Base-by-base conservation (phyloP, 2,888 invertebrate species). In the Creontiades dilutus region DNA sequence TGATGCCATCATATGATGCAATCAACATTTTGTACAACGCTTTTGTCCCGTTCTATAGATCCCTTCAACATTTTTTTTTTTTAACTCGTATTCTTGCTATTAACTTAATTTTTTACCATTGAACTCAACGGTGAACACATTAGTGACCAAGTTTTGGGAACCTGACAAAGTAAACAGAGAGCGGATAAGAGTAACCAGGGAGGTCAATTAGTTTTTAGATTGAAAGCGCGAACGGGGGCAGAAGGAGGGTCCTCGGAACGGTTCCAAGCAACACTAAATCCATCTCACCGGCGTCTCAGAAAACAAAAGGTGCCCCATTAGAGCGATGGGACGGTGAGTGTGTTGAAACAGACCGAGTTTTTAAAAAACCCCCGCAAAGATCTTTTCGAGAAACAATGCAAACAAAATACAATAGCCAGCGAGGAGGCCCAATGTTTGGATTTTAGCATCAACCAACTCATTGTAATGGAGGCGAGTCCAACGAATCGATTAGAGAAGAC, bases 221-320 rank as follows among this genome's bases (percentile, higher is more conserved):
- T 57, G 57, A 16, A 57, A 57, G n/a, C 37, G 37, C 37, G 37
- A 37, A 37, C 7, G 37, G 37, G 37, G 37, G 57, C 57, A 57
- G n/a, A n/a, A 16, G 57, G n/a, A 16, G n/a, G n/a, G 57, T 57
- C 0, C 57, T 57, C 57, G 57, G n/a, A 57, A 57, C 57, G 0
- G 57, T 57, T 57, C n/a, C 57, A 57, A 57, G 16, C 7, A 57
- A 57, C 57, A 57, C n/a, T 2, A n/a, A 57, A 57, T 57, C 57
- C 57, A n/a, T 16, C 19, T 57, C 57, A 57, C n/a, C 57, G 1
- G 57, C 16, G 57, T 57, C 57, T 57, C 57, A n/a, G n/a, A n/a
- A 57, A 57, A 57, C 57, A 57, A 57, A 57, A 57, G 57, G 57
- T 57, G 0, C 16, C n/a, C 57, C 57, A 57, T 57, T 57, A 57